Percentiles rank a stretch among this genome's conserved stretches.
phyloP scores from a whole-genome alignment of 64 coral and sea anemone genomes.

The Exaiptasia diaphana region DNA sequence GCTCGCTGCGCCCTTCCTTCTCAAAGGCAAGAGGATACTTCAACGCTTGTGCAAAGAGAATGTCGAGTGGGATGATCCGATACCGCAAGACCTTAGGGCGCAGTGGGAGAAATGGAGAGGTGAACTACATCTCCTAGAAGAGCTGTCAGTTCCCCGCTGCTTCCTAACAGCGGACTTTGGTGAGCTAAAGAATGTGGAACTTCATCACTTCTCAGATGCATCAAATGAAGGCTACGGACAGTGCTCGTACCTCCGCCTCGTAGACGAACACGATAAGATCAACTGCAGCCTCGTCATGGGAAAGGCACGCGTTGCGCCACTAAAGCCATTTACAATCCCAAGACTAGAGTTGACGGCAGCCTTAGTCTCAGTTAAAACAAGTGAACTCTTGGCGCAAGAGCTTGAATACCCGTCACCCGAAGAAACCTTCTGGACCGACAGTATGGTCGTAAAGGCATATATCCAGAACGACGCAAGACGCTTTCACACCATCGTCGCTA shows the following conservation, averaged over 20 bases:
- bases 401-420: background rate
- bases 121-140: background rate
- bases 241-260: slow-evolving; percentile 30
- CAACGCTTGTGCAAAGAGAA: background rate
- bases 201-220: slow-evolving; percentile 46
- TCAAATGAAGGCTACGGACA: slow-evolving; percentile 38
- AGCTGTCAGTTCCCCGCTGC: background rate
- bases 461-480: slow-evolving; percentile 1
- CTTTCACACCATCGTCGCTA: slow-evolving; percentile 23
- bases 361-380: background rate
- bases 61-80: background rate
- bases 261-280: background rate
- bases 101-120: background rate
- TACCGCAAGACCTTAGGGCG: background rate
- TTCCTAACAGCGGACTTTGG: background rate
- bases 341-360: slow-evolving; percentile 26
- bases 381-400: background rate
- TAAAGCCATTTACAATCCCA: slow-evolving; percentile 17
- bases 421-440: slow-evolving; percentile 29
- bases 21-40: background rate
- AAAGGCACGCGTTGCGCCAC: slow-evolving; percentile 22
- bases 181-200: background rate
- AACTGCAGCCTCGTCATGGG: slow-evolving; percentile 7
- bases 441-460: slow-evolving; percentile 13
- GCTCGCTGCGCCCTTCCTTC: no score